Evolutionary conservation across 2,113 vertebrate species (phyloP), one percentile per base, ranked within the genome.

Genomic region (Sapajus apella): DNA sequence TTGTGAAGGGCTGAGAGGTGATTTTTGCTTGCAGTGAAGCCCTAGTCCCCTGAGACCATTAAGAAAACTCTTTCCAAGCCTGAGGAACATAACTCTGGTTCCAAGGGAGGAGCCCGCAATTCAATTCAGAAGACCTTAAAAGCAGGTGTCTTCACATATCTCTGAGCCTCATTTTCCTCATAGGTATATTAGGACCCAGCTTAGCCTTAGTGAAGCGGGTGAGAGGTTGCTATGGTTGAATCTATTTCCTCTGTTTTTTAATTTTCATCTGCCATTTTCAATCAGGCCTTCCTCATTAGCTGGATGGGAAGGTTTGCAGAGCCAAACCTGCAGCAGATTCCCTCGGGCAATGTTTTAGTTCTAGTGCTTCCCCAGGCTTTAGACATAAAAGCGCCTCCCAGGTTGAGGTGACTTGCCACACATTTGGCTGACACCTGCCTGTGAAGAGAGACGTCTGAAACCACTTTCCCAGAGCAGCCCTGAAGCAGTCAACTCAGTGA

Each of bases 271-370:
- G 47, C 70, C 0, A 0, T 47, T 96, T 97, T 93, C 91, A 91
- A 91, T 96, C 86, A 91, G 43, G 90, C 21, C 89, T 96, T 89
- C 68, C 89, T 97, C 91, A 97, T 97, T 97, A 94, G 83, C 91
- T 87, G 47, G 72, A 94, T 83, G 61, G 64, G 64, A 97, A 86
- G 45, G 55, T 90, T 91, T 91, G 55, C 47, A 81, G 52, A 95
- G 80, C 61, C 75, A 89, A 97, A 80, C 77, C 30, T 70, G 82
- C 70, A 86, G 55, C 47, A 93, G 89, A 83, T 91, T 89, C 86
- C 89, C 79, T 80, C 87, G 87, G 86, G 93, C 27, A 0, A 86
- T 80, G 58, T 81, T 94, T 97, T 73, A 97, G 72, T 93, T 97
- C 93, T 90, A 94, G 73, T 58, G 84, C 55, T 96, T 95, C 66